A percentile compares a stretch with the other conserved stretches of the same genome.
Conservation (phyloP, 2,113 vertebrate species). For the Bostrychus sinensis region DNA sequence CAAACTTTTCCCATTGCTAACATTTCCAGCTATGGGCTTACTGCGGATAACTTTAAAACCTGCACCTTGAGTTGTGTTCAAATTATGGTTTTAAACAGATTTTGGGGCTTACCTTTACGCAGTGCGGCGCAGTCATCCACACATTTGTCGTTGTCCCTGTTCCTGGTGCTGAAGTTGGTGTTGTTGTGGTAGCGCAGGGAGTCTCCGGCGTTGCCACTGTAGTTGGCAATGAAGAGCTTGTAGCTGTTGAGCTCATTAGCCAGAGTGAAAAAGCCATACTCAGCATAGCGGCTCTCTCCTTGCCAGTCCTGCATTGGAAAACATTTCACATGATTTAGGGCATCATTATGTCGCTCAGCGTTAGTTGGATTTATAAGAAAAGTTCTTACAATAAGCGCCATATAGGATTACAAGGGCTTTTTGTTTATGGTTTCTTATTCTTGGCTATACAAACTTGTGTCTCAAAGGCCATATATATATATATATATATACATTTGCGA, state of each 20-base stretch:
- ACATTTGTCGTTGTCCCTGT: constrained; percentile 99
- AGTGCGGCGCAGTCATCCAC: constrained; percentile 90
- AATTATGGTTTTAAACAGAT: background rate
- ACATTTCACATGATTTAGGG: constrained; percentile 27
- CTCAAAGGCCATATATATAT: constrained; percentile 8
- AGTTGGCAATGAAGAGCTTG: constrained; percentile 89
- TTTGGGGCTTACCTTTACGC: constrained; percentile 85
- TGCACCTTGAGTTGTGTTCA: too few species aligned
- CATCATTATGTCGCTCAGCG: background rate
- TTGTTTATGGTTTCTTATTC: constrained; percentile 4
- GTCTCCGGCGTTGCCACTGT: constrained; percentile 86
- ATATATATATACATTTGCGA: constrained; percentile 2
- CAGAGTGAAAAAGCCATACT: constrained; percentile 88
- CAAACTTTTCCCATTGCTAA: too few species aligned
- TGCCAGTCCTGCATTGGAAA: constrained; percentile 89
- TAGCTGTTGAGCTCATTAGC: constrained; percentile 92
- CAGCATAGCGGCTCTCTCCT: constrained; percentile 83
- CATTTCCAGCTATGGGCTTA: too few species aligned
- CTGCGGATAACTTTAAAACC: too few species aligned
- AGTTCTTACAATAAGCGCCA: background rate
- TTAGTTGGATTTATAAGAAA: constrained; percentile 26
- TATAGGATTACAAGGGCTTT: constrained; percentile 2
- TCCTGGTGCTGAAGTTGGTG: constrained; percentile 96
- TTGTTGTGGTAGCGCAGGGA: constrained; percentile 96
- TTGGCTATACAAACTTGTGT: background rate